Evolutionary conservation across 2,113 vertebrate genomes (phyloP).

Genomic region (Ariopsis seemanni): DNA sequence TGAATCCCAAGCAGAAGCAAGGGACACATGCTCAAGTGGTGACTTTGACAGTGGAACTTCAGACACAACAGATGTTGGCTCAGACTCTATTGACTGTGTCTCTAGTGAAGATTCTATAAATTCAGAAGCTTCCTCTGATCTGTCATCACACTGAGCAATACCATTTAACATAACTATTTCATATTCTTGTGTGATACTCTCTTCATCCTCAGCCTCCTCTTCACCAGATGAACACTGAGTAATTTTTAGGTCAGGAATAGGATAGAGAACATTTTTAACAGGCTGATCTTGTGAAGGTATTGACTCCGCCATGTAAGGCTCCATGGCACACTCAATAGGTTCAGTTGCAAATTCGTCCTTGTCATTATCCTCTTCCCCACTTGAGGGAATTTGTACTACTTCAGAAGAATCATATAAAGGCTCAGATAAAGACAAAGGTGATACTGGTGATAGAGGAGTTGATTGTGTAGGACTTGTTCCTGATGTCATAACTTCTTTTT

Average conservation of each 20-base stretch:
- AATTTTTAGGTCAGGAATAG: constrained; percentile 97
- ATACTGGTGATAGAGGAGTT: constrained; percentile 53
- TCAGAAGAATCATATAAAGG: constrained; percentile 70
- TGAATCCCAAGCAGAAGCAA: constrained; percentile 18
- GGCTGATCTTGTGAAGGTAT: constrained; percentile 72
- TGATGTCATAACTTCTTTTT: constrained; percentile 74
- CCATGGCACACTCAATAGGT: constrained; percentile 55
- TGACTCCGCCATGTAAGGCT: constrained; percentile 59
- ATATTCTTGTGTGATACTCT: constrained; percentile 81
- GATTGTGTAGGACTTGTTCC: constrained; percentile 74
- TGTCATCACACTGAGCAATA: constrained; percentile 79
- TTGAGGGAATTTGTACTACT: constrained; percentile 59
- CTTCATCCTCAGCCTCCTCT: constrained; percentile 84
- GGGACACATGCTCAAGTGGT: not conserved
- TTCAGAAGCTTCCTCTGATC: constrained; percentile 61
- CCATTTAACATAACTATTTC: constrained; percentile 79
- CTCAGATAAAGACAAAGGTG: constrained; percentile 59
- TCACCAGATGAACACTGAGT: constrained; percentile 95
- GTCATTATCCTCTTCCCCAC: constrained; percentile 53
- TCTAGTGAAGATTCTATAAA: constrained; percentile 64
- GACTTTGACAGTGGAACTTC: constrained; percentile 79
- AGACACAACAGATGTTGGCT: constrained; percentile 80
- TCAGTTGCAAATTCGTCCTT: constrained; percentile 34
- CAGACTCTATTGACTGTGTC: constrained; percentile 76
- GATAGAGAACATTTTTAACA: constrained; percentile 78